A percentile compares a stretch with the other conserved stretches of the same genome.
Evolutionary conservation across 2,113 vertebrate genomes (phyloP).

Genomic region (Rafetus swinhoei): DNA sequence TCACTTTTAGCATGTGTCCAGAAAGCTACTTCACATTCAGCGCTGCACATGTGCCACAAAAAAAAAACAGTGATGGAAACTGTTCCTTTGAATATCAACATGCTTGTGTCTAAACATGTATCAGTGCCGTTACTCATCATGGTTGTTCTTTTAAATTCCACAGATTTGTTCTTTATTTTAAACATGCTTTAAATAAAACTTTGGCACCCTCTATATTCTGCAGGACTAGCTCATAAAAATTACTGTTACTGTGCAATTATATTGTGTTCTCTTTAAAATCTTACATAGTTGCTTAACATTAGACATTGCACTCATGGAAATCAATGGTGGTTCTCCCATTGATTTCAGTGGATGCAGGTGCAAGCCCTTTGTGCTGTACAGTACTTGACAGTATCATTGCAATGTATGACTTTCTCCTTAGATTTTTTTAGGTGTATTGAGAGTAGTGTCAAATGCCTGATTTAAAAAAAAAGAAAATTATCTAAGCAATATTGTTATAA

Average conservation of each 20-base stretch:
- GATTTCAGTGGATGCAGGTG: not conserved
- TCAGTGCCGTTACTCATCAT: not conserved
- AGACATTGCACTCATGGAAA: not conserved
- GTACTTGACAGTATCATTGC: not conserved
- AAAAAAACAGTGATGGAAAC: not conserved
- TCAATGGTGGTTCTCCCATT: not conserved
- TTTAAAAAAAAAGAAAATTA: not conserved
- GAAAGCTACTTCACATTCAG: not conserved
- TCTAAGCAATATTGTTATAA: not conserved
- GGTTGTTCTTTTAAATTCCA: not conserved
- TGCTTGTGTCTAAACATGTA: not conserved
- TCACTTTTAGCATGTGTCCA: not conserved
- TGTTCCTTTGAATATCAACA: not conserved
- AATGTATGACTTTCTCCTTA: not conserved
- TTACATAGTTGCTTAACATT: not conserved
- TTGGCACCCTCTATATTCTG: not conserved
- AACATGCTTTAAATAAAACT: not conserved
- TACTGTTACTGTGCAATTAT: not conserved
- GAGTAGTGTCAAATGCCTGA: not conserved
- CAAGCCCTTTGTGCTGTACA: not conserved
- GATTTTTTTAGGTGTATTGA: not conserved
- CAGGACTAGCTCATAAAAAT: not conserved
- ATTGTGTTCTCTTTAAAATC: not conserved
- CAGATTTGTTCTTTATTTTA: not conserved
- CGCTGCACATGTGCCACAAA: not conserved